Evolutionary conservation across 2,888 invertebrate genomes (phyloP).

Genomic region (Agrilus mali): DNA sequence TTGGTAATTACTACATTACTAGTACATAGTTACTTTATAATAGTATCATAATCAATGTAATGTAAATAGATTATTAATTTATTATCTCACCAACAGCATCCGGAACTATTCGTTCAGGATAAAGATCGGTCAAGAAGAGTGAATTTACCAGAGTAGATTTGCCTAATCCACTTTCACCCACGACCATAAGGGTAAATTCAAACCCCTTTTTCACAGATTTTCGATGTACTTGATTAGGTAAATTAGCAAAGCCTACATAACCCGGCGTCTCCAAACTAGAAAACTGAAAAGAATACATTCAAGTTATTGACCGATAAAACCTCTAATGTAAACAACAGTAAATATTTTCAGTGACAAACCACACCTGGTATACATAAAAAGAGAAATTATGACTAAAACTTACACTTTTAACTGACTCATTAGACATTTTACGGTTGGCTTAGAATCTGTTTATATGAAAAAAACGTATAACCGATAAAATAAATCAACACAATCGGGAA

Average conservation of each 20-base stretch:
- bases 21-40: too few relatives aligned
- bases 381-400: conserved; percentile 22
- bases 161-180: conserved; percentile 70
- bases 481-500: too few relatives aligned
- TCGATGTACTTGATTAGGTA: conserved; percentile 93
- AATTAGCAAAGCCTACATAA: conserved; percentile 88
- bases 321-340: not conserved
- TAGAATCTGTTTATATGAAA: too few relatives aligned
- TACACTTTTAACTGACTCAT: conserved; percentile 43
- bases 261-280: conserved; percentile 75
- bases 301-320: conserved; percentile 1
- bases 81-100: conserved; percentile 63
- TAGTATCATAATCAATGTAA: not conserved
- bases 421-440: conserved; percentile 34
- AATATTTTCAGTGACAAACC: not conserved
- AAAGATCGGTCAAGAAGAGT: conserved; percentile 85
- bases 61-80: not conserved
- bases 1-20: too few relatives aligned
- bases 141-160: conserved; percentile 95
- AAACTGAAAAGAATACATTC: conserved; percentile 45
- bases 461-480: too few relatives aligned
- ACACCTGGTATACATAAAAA: not conserved
- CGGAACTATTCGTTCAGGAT: conserved; percentile 82
- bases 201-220: conserved; percentile 97
- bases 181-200: conserved; percentile 95